Evolutionary conservation across 2,113 vertebrate genomes (phyloP).

Genomic region (Gasterosteus nipponicus): DNA sequence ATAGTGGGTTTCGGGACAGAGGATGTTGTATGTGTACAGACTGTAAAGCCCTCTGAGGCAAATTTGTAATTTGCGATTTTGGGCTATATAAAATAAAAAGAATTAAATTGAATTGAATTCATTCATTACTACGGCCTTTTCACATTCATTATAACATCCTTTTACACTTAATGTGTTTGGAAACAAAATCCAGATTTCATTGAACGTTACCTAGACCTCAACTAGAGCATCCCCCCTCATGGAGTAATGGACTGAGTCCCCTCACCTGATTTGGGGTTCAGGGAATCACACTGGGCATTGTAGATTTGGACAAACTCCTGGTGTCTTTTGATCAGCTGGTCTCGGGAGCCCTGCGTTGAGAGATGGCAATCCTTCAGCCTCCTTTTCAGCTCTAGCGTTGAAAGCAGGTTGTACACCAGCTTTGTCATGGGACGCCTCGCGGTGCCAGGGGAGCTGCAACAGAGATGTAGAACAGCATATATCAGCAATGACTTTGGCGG

Average conservation of each 20-base stretch:
- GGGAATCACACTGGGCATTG: conserved; percentile 93
- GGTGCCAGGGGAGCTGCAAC: conserved; percentile 75
- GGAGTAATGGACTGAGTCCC: background rate
- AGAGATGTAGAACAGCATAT: conserved; percentile 23
- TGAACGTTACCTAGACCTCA: background rate
- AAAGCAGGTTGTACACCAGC: conserved; percentile 91
- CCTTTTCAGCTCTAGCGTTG: conserved; percentile 87
- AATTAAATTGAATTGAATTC: no score
- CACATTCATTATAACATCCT: no score
- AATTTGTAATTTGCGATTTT: no score
- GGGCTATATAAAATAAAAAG: no score
- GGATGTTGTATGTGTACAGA: no score
- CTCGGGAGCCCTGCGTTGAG: conserved; percentile 84
- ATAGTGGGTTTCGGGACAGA: no score
- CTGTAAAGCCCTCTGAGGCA: no score
- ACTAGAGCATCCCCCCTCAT: background rate
- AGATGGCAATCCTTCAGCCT: conserved; percentile 87
- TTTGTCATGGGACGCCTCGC: conserved; percentile 87
- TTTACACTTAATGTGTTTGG: background rate
- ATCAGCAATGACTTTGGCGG: background rate
- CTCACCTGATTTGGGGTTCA: conserved; percentile 88
- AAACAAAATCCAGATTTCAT: background rate
- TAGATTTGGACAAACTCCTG: conserved; percentile 90
- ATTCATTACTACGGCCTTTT: no score
- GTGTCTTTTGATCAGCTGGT: conserved; percentile 89